Percentiles rank a stretch among this genome's conserved stretches.
Conservation (phyloP, 2,797 vertebrate genomes). For the Micromesistius poutassou region DNA sequence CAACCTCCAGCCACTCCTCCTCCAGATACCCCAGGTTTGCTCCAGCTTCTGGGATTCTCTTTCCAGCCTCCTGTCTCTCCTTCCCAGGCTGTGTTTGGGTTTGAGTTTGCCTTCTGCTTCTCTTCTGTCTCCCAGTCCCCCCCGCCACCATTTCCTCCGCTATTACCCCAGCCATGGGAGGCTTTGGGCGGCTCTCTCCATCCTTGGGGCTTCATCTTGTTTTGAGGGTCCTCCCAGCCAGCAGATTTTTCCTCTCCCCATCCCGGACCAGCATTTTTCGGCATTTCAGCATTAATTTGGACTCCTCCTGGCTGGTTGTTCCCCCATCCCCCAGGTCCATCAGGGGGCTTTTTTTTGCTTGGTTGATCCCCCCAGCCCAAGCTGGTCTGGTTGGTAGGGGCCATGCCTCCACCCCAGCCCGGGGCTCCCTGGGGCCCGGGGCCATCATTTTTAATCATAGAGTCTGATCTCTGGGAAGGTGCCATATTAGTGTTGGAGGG, state of each 20-base stretch:
- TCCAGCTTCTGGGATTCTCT: slow-evolving; percentile 77
- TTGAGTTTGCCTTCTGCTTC: slow-evolving; percentile 83
- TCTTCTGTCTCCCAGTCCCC: slow-evolving; percentile 85
- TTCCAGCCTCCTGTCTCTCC: slow-evolving; percentile 84
- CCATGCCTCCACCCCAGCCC: slow-evolving; percentile 80
- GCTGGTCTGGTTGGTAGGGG: slow-evolving; percentile 67
- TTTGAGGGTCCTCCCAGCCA: slow-evolving; percentile 85
- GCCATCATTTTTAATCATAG: slow-evolving; percentile 87
- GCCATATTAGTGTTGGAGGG: slow-evolving; percentile 68
- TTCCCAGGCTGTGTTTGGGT: slow-evolving; percentile 79
- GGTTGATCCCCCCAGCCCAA: slow-evolving; percentile 87
- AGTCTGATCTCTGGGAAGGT: slow-evolving; percentile 81
- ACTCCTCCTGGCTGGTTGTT: slow-evolving; percentile 80
- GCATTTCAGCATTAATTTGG: slow-evolving; percentile 76
- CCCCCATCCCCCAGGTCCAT: slow-evolving; percentile 87
- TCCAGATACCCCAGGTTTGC: slow-evolving; percentile 64
- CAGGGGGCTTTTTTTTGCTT: slow-evolving; percentile 78
- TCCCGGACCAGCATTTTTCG: slow-evolving; percentile 76
- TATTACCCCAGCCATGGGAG: slow-evolving; percentile 82
- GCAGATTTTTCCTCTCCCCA: slow-evolving; percentile 89
- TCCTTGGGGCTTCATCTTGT: slow-evolving; percentile 81
- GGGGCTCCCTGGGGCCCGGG: slow-evolving; percentile 85
- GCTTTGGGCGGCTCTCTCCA: slow-evolving; percentile 91
- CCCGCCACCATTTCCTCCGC: slow-evolving; percentile 77
- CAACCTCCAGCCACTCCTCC: slow-evolving; percentile 66